These are phyloP conservation scores for Mastacembelus armatus DNA, from an alignment of 2,797 vertebrate genomes.

Conservation along the genomic window DNA sequence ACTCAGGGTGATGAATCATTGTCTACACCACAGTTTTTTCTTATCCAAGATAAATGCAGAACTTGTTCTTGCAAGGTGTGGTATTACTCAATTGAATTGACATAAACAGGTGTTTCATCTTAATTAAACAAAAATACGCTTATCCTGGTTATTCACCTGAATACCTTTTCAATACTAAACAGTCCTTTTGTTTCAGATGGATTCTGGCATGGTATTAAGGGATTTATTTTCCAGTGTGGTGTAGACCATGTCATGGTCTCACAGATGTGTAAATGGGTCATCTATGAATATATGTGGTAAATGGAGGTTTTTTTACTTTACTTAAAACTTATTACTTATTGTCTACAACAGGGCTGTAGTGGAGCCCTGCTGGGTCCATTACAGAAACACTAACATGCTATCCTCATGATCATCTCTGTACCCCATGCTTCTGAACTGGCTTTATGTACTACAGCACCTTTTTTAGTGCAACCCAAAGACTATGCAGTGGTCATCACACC, in stretches of 20 bases:
- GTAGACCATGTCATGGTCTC: conserved; percentile 19
- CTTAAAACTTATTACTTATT: conserved; percentile 23
- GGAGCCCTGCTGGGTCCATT: conserved; percentile 38
- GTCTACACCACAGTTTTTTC: not conserved
- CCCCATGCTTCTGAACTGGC: not conserved
- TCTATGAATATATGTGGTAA: conserved; percentile 25
- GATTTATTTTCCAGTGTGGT: conserved; percentile 36
- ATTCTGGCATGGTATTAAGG: conserved; percentile 52
- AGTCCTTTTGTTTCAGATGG: too few species aligned
- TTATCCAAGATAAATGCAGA: not conserved
- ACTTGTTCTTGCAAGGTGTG: too few species aligned
- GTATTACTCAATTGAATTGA: not conserved
- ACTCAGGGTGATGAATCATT: not conserved
- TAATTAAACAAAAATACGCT: not conserved
- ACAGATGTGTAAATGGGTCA: conserved; percentile 70
- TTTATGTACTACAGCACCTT: not conserved
- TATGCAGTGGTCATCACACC: conserved; percentile 5
- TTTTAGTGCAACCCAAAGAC: not conserved
- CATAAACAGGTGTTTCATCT: conserved; percentile 3
- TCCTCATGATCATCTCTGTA: conserved; percentile 29
- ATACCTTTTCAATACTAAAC: too few species aligned
- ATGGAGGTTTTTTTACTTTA: conserved; percentile 28
- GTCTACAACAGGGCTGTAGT: conserved; percentile 15
- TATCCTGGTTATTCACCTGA: conserved; percentile 2
- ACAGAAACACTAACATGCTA: conserved; percentile 24